These are phyloP conservation scores for Amitus sp. DNA, from an alignment of 2,888 invertebrate genomes.

Conservation along the genomic window DNA sequence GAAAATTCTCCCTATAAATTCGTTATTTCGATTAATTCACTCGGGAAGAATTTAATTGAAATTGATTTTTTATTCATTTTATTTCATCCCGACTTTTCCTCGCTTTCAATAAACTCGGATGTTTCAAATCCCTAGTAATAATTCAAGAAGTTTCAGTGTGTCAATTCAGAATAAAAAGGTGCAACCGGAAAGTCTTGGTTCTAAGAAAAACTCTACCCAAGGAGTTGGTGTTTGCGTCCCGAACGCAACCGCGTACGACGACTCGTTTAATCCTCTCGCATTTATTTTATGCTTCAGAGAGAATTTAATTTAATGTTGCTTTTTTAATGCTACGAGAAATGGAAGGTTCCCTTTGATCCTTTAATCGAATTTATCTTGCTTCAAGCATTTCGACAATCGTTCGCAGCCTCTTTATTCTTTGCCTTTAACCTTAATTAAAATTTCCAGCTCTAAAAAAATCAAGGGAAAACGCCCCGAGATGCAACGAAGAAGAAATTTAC, in stretches of 20 bases:
- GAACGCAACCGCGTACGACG: slow-evolving; percentile 3
- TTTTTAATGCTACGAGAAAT: neutral
- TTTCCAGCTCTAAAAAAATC: too few relatives aligned
- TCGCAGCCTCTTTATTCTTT: too few relatives aligned
- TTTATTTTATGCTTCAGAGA: neutral
- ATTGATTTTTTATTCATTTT: too few relatives aligned
- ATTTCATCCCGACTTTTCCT: too few relatives aligned
- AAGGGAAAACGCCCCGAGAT: too few relatives aligned
- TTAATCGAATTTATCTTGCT: slow-evolving; percentile 1
- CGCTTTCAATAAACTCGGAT: too few relatives aligned
- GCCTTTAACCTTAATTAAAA: too few relatives aligned
- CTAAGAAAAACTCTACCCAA: slow-evolving; percentile 1
- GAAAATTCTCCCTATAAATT: too few relatives aligned
- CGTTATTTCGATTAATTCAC: too few relatives aligned
- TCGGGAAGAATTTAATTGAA: too few relatives aligned
- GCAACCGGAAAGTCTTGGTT: neutral
- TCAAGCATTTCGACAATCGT: neutral
- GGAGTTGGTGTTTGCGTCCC: slow-evolving; percentile 2
- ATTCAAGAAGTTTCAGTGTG: neutral
- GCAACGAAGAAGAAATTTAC: too few relatives aligned
- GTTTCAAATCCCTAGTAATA: too few relatives aligned
- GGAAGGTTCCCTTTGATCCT: slow-evolving; percentile 1
- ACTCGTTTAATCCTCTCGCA: slow-evolving; percentile 2
- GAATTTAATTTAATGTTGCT: slow-evolving; percentile 4
- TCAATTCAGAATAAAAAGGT: neutral